Evolutionary conservation across 2,888 invertebrate genomes (phyloP).

Genomic region (Scelioninae gen. 1): DNA sequence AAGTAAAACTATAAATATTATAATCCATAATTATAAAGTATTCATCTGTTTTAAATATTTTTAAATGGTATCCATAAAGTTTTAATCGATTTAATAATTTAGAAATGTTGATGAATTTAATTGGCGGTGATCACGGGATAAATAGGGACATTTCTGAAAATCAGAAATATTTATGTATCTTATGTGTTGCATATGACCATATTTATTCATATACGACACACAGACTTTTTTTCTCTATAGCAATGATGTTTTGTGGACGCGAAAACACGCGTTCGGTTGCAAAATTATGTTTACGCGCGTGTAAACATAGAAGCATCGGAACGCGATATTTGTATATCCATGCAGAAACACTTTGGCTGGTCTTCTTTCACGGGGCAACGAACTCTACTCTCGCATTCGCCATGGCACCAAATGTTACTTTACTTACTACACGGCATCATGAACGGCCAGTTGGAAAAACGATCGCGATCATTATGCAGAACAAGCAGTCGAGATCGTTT

Average conservation of each 20-base stretch:
- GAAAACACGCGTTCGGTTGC: conserved; percentile 38
- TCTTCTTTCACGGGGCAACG: conserved; percentile 80
- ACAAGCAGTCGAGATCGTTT: conserved; percentile 59
- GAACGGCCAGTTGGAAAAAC: conserved; percentile 64
- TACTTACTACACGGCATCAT: conserved; percentile 66
- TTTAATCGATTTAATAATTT: too few relatives aligned
- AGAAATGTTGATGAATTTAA: too few relatives aligned
- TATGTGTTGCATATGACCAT: too few relatives aligned
- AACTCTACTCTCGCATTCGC: conserved; percentile 76
- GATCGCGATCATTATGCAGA: conserved; percentile 65
- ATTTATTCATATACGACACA: too few relatives aligned
- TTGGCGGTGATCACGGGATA: too few relatives aligned
- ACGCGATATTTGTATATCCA: conserved; percentile 67
- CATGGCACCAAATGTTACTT: conserved; percentile 71
- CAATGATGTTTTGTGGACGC: neutral
- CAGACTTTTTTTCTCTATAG: too few relatives aligned
- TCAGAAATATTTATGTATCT: too few relatives aligned
- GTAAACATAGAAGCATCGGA: conserved; percentile 61
- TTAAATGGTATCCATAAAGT: too few relatives aligned
- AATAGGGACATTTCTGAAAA: too few relatives aligned
- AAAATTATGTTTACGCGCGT: conserved; percentile 45
- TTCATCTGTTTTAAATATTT: too few relatives aligned
- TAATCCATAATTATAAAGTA: too few relatives aligned
- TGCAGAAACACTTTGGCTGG: conserved; percentile 76
- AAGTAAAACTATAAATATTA: too few relatives aligned